Evolutionary conservation across 2,797 vertebrate species (phyloP), one percentile per base, ranked within the genome.

Genomic region (Chelmon rostratus): DNA sequence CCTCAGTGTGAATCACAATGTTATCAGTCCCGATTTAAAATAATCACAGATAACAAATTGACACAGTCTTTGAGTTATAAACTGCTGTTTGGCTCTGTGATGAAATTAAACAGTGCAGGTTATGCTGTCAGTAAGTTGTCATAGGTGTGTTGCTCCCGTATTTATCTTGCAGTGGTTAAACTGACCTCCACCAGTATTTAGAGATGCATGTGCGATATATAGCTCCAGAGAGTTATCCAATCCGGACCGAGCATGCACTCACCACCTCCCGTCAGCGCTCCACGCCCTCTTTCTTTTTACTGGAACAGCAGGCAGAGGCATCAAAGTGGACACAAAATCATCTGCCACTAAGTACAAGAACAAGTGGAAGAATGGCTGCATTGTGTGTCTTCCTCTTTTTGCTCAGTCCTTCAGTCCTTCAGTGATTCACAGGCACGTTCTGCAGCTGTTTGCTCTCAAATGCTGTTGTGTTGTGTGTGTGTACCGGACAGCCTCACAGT

Each of bases 271-370:
- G 12, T 33, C 47, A 33, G 54, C 38, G 40, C 52, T 56, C 49
- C 74, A 82, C 77, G 1, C 84, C 81, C 77, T 69, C 49, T 68
- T 63, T 2, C 35, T 62, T 61, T 15, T 23, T 54, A 61, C n/a
- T 21, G 21, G 31, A 73, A 19, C 11, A 50, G 28, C 2, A 31
- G 57, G n/a, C 33, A 54, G 5, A 19, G 33, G 71, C 19, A 52
- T 18, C 21, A 23, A 19, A 73, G 44, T 18, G 23, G 28, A 65
- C 7, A 4, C 2, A 23, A 21, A 35, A 59, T 13, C 0, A 66
- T 25, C 21, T 46, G 28, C 8, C 2, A 25, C 18, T 16, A 46
- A 57, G 38, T 76, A 57, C 16, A 35, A 57, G 56, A 46, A 38
- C 13, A 35, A n/a, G 19, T 47, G 23, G 19, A 62, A 44, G 16